phyloP scores from a whole-genome alignment of 2,797 vertebrate species.

The Channa striata region DNA sequence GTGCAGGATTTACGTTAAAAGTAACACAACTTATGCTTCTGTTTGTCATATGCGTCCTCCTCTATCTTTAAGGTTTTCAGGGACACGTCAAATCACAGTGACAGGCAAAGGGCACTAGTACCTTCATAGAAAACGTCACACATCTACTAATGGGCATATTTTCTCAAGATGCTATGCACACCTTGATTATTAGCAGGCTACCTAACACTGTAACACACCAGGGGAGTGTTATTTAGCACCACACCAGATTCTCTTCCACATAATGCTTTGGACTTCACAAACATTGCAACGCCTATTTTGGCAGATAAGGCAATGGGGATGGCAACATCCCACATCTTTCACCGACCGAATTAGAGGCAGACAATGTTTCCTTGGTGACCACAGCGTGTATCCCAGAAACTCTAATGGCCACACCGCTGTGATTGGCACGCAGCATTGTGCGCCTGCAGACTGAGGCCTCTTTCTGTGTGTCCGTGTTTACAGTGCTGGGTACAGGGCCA shows the following conservation, averaged over 20 bases:
- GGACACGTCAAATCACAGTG: no score
- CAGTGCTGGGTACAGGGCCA: slow-evolving; percentile 35
- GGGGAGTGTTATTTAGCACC: neutral
- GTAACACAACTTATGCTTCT: no score
- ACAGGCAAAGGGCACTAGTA: no score
- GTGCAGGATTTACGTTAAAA: no score
- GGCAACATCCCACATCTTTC: slow-evolving; percentile 39
- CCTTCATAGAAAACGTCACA: neutral
- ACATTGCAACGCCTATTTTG: slow-evolving; percentile 19
- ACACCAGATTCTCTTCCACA: neutral
- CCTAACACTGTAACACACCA: neutral
- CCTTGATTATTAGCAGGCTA: neutral
- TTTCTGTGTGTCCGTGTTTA: slow-evolving; percentile 49
- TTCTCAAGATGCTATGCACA: neutral
- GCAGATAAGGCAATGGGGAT: slow-evolving; percentile 9
- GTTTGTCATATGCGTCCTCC: no score
- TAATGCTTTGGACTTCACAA: slow-evolving; percentile 13
- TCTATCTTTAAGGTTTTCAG: no score
- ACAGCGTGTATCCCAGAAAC: slow-evolving; percentile 62
- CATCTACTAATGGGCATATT: no score
- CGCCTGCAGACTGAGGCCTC: slow-evolving; percentile 30
- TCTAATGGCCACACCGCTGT: slow-evolving; percentile 19
- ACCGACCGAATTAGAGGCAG: slow-evolving; percentile 35
- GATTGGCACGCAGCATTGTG: slow-evolving; percentile 63
- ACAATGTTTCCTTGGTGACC: slow-evolving; percentile 59